These are phyloP conservation scores for Callyntrura guangdongensis DNA, from an alignment of 2,888 invertebrate species.

Conservation along the genomic window DNA sequence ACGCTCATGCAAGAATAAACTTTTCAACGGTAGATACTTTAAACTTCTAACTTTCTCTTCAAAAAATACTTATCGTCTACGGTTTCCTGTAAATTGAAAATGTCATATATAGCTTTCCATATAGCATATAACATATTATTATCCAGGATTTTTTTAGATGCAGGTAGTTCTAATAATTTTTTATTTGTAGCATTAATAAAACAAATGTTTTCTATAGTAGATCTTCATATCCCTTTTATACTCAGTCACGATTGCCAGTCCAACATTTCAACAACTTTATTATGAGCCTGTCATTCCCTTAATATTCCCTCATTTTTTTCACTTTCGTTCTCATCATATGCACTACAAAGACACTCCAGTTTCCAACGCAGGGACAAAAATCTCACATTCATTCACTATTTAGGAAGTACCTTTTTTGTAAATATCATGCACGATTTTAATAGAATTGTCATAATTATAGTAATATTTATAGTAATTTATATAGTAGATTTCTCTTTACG, in stretches of 20 bases:
- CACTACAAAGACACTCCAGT: slow-evolving; percentile 64
- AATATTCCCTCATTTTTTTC: background rate
- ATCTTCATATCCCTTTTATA: slow-evolving; percentile 68
- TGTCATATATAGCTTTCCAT: too few relatives aligned
- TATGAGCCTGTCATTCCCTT: slow-evolving; percentile 68
- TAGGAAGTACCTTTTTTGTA: background rate
- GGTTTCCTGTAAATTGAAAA: too few relatives aligned
- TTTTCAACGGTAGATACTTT: too few relatives aligned
- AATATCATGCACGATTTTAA: background rate
- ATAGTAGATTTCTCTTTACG: background rate
- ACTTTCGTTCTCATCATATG: slow-evolving; percentile 23
- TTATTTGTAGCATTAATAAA: background rate
- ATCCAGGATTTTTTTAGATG: background rate
- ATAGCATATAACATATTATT: too few relatives aligned
- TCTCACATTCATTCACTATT: background rate
- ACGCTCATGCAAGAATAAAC: too few relatives aligned
- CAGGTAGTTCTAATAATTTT: background rate
- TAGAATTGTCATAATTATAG: slow-evolving; percentile 3
- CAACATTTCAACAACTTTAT: slow-evolving; percentile 39
- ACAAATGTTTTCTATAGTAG: background rate
- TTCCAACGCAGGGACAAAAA: slow-evolving; percentile 3
- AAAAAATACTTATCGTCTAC: too few relatives aligned
- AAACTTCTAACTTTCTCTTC: too few relatives aligned
- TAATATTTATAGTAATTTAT: slow-evolving; percentile 1
- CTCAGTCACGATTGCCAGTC: slow-evolving; percentile 75